Percentiles rank a stretch among this genome's conserved stretches.
phyloP scores from a whole-genome alignment of 2,113 vertebrate genomes.

The Delphinus delphis region DNA sequence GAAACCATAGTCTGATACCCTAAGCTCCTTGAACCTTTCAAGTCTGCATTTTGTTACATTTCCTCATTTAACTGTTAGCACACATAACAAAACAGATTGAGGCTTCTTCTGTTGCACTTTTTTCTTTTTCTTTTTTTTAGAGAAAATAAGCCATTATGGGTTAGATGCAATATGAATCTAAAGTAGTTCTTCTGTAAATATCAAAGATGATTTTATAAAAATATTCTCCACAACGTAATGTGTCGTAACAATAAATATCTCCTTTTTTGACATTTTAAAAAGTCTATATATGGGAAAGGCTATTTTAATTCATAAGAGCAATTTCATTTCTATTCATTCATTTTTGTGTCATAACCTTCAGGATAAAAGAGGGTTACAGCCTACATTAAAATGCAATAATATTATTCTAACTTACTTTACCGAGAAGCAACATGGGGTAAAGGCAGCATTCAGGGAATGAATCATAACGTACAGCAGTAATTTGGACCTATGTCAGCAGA shows the following conservation, averaged over 20 bases:
- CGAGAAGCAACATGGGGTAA: neutral
- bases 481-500: neutral
- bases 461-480: neutral
- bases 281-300: slow-evolving; percentile 55
- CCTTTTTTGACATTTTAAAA: slow-evolving; percentile 73
- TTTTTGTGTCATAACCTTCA: neutral
- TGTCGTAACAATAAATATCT: slow-evolving; percentile 81
- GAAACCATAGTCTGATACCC: slow-evolving; percentile 38
- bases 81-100: slow-evolving; percentile 58
- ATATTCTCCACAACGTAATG: slow-evolving; percentile 57
- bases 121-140: slow-evolving; percentile 60
- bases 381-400: slow-evolving; percentile 35
- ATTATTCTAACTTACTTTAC: slow-evolving; percentile 17
- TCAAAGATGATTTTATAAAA: slow-evolving; percentile 71
- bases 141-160: slow-evolving; percentile 73
- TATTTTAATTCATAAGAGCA: slow-evolving; percentile 13
- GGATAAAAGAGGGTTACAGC: neutral
- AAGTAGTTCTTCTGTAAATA: slow-evolving; percentile 74
- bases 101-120: slow-evolving; percentile 4
- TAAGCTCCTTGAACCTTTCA: slow-evolving; percentile 48
- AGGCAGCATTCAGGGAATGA: neutral
- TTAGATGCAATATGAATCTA: slow-evolving; percentile 76
- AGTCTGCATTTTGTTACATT: slow-evolving; percentile 59
- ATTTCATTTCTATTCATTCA: neutral
- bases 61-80: slow-evolving; percentile 59